phyloP scores from a whole-genome alignment of 2,113 vertebrate species.

The Clarias batrachus region DNA sequence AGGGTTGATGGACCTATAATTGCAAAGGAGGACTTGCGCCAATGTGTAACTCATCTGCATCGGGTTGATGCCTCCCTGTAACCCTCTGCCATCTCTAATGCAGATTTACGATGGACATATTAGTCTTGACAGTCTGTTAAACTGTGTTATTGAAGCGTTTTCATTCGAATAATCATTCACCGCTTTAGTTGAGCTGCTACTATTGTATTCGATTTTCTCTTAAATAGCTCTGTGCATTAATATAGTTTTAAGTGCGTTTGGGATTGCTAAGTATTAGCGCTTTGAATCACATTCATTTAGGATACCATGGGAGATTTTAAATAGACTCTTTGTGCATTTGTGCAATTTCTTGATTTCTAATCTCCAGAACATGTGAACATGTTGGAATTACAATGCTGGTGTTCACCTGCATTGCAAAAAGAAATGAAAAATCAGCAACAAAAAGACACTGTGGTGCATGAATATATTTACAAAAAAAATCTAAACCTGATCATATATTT shows the following conservation, averaged over 20 bases:
- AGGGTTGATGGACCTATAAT: constrained; percentile 43
- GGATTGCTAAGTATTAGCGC: background rate
- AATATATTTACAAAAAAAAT: background rate
- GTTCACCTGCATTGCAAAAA: background rate
- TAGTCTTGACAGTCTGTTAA: background rate
- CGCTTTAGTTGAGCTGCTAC: background rate
- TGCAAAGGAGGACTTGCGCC: constrained; percentile 41
- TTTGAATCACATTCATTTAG: background rate
- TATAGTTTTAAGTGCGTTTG: background rate
- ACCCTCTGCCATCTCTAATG: constrained; percentile 18
- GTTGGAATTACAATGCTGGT: background rate
- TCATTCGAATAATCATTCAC: background rate
- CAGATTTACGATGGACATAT: constrained; percentile 10
- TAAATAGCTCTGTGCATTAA: constrained; percentile 1
- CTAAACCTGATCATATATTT: background rate
- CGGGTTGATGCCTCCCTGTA: background rate
- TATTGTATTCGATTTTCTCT: background rate
- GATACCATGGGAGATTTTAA: background rate
- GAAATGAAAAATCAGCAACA: background rate
- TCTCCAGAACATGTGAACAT: background rate
- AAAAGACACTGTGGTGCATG: background rate
- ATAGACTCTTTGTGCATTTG: background rate
- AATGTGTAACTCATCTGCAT: constrained; percentile 22
- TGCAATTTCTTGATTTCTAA: background rate
- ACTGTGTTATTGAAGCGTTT: background rate